phyloP scores from a whole-genome alignment of 1,140 invertebrate species.

The Carcinoscorpius rotundicauda region DNA sequence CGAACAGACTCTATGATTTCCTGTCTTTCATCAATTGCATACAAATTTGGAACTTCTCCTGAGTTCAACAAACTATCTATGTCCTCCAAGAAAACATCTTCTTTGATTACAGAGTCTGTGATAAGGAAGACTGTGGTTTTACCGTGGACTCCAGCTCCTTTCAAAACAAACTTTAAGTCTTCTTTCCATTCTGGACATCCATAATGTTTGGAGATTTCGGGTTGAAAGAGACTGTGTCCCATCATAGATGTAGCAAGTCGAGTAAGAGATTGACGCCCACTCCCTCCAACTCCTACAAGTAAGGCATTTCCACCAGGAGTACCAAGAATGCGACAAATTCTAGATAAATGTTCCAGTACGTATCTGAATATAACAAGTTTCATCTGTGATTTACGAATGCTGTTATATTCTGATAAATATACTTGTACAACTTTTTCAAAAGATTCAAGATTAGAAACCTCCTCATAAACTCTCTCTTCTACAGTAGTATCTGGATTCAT shows the following conservation, averaged over 20 bases:
- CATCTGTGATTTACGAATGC: constrained; percentile 72
- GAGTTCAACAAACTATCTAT: constrained; percentile 77
- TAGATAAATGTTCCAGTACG: constrained; percentile 73
- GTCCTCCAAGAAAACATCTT: constrained; percentile 74
- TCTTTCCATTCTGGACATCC: constrained; percentile 71
- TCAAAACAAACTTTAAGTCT: constrained; percentile 71
- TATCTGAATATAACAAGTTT: constrained; percentile 81
- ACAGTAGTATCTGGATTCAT: constrained; percentile 64
- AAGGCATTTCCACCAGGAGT: constrained; percentile 63
- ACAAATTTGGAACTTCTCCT: constrained; percentile 85
- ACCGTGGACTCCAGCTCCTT: constrained; percentile 59
- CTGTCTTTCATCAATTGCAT: constrained; percentile 71
- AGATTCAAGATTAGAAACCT: constrained; percentile 55
- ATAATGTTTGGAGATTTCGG: constrained; percentile 77
- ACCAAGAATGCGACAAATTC: constrained; percentile 70
- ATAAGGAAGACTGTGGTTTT: constrained; percentile 71
- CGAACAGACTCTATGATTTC: constrained; percentile 59
- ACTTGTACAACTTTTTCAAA: constrained; percentile 51
- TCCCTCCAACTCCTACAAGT: constrained; percentile 74
- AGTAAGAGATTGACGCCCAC: constrained; percentile 72
- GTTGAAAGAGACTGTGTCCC: constrained; percentile 62
- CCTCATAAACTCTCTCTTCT: constrained; percentile 72
- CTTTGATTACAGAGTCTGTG: constrained; percentile 74
- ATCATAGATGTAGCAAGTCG: constrained; percentile 63
- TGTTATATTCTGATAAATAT: constrained; percentile 74